Base-by-base conservation (phyloP, 2,113 vertebrate genomes). In the Chitala chitala region DNA sequence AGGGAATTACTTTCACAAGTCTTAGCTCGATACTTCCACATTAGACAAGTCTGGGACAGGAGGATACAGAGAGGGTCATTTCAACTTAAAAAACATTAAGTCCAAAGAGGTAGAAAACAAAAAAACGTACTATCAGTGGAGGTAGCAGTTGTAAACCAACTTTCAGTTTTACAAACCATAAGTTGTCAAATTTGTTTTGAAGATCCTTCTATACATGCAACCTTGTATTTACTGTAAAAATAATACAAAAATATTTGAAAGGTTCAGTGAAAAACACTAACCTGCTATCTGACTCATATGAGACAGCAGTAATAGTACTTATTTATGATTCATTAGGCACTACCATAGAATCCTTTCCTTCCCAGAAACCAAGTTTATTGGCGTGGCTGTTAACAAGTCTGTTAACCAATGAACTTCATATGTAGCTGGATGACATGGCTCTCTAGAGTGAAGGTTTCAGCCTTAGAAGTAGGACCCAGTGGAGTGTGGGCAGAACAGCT, bases 1-100 rank as follows among this genome's bases (percentile, higher is more conserved):
- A 38, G 59, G 33, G 59, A 63, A 36, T 63, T 63, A 15, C 59
- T 17, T 63, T 63, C 56, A 38, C 59, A 63, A 38, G 59, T 63
- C 59, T 38, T 38, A 63, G 59, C 59, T 63, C 31, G 59, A 63
- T n/a, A 63, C 33, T 20, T 36, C 59, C 33, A 63, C 59, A 20
- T 63, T 38, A 63, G 59, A 33, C 59, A 63, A 63, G 59, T 63
- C 59, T 33, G 38, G 33, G 17, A 63, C 5, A 36, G 31, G 59
- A 38, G 38, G 59, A 63, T 63, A 38, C 5, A 63, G 33, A 33
- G 38, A 63, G 33, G 59, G 33, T 29, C 31, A 20, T 63, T 63
- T 63, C 59, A 29, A 63, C 20, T 33, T 0, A 59, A 63, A 58
- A 3, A 63, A n/a, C 59, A 38, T 20, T 20, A 33, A 33, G n/a